These are phyloP conservation scores for Mionectes macconnelli DNA, from an alignment of 2,113 vertebrate genomes.

Conservation along the genomic window DNA sequence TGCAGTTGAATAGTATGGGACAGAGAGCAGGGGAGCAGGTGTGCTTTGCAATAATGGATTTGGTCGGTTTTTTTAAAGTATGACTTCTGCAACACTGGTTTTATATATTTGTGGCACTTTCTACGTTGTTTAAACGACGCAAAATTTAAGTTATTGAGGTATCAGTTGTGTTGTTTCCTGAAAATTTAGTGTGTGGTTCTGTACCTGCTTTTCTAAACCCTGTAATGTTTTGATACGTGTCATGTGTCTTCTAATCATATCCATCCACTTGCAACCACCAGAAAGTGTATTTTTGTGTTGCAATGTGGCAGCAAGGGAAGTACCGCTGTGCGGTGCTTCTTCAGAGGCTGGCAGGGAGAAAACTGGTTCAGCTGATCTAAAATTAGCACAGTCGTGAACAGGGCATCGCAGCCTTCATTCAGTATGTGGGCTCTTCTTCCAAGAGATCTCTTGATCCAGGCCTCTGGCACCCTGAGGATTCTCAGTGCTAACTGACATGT, in stretches of 20 bases:
- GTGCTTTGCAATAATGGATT: not conserved
- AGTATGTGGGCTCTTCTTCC: not conserved
- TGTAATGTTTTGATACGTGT: not conserved
- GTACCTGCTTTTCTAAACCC: not conserved
- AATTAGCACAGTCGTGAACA: not conserved
- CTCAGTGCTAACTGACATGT: not conserved
- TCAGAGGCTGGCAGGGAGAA: not conserved
- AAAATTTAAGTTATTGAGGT: not conserved
- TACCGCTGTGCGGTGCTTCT: accelerated
- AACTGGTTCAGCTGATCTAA: not conserved
- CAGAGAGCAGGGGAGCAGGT: not conserved
- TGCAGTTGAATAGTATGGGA: not conserved
- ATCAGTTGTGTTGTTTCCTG: not conserved
- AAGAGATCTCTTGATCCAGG: not conserved
- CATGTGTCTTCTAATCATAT: not conserved
- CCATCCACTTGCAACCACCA: not conserved
- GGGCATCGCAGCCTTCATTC: not conserved
- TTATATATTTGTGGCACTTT: not conserved
- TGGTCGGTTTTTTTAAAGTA: not conserved
- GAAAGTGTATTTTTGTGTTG: not conserved
- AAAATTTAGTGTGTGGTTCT: not conserved
- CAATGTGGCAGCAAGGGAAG: not conserved
- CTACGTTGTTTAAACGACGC: not conserved
- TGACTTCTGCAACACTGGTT: not conserved
- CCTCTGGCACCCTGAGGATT: not conserved